phyloP scores from a whole-genome alignment of 1,140 invertebrate species.

The Papilio polytes region DNA sequence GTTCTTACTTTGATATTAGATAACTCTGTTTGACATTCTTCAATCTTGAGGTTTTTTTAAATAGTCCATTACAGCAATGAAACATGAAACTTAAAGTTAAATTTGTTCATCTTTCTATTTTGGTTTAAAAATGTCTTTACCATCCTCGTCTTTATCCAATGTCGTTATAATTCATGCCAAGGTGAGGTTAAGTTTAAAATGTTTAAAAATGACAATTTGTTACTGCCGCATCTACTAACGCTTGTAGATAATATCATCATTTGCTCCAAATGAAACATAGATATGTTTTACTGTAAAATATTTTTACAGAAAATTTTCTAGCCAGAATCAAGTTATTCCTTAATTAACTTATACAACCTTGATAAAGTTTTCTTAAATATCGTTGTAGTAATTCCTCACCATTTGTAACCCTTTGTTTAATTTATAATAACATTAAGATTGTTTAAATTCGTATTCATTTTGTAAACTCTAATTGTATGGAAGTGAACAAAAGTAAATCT shows the following conservation, averaged over 20 bases:
- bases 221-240: no score
- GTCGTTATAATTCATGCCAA: not conserved
- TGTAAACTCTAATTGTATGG: not conserved
- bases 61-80: not conserved
- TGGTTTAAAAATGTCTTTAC: not conserved
- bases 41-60: not conserved
- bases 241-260: no score
- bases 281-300: no score
- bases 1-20: no score
- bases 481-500: slow-evolving; percentile 2
- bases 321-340: no score
- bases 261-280: no score
- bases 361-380: not conserved
- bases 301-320: no score
- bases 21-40: no score
- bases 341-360: no score
- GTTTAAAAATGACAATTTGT: not conserved
- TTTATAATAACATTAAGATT: not conserved
- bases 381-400: not conserved
- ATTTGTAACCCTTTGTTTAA: not conserved
- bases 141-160: not conserved
- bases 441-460: not conserved
- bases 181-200: not conserved
- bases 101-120: not conserved
- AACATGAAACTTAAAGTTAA: not conserved